Evolutionary conservation across 1,140 invertebrate species (phyloP).

Genomic region (Trachelipus rathkii): DNA sequence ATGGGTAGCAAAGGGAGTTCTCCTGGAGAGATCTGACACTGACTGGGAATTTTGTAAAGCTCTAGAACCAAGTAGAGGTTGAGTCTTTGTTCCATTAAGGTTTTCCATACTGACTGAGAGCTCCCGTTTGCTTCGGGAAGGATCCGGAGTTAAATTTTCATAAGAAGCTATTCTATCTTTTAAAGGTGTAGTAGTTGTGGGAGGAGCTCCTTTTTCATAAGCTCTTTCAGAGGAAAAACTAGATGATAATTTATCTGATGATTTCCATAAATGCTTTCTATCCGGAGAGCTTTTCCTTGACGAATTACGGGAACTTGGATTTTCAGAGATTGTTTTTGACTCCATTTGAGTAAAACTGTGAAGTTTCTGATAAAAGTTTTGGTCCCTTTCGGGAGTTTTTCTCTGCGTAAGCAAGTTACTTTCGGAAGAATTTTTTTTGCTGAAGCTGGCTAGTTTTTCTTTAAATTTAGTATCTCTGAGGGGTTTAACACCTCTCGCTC

Average conservation of each 20-base stretch:
- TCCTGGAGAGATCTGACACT: slow-evolving; percentile 28
- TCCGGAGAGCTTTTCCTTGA: neutral
- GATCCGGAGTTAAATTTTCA: slow-evolving; percentile 31
- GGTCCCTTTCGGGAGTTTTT: slow-evolving; percentile 41
- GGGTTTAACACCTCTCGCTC: slow-evolving; percentile 33
- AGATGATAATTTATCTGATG: neutral
- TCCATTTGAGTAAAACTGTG: slow-evolving; percentile 33
- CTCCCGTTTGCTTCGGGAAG: slow-evolving; percentile 27
- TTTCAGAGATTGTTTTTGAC: slow-evolving; percentile 22
- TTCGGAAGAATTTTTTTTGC: slow-evolving; percentile 20
- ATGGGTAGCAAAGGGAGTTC: slow-evolving; percentile 26
- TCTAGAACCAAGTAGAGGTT: slow-evolving; percentile 17
- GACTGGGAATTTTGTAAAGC: slow-evolving; percentile 31
- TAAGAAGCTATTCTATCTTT: slow-evolving; percentile 46
- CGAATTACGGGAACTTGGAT: slow-evolving; percentile 11
- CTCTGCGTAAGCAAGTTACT: slow-evolving; percentile 23
- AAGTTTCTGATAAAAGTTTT: slow-evolving; percentile 42
- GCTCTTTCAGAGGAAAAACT: slow-evolving; percentile 9
- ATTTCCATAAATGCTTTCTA: neutral
- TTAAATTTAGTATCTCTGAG: slow-evolving; percentile 38
- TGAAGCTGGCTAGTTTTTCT: slow-evolving; percentile 41
- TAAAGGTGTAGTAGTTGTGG: slow-evolving; percentile 26
- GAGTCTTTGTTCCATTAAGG: slow-evolving; percentile 13
- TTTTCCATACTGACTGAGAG: slow-evolving; percentile 41
- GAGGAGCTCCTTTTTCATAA: neutral